Evolutionary conservation across 30 jellyfish, hydroid and myxozoan species (phyloP), one percentile per base, ranked within the genome.

Genomic region (Cassiopea andromeda): DNA sequence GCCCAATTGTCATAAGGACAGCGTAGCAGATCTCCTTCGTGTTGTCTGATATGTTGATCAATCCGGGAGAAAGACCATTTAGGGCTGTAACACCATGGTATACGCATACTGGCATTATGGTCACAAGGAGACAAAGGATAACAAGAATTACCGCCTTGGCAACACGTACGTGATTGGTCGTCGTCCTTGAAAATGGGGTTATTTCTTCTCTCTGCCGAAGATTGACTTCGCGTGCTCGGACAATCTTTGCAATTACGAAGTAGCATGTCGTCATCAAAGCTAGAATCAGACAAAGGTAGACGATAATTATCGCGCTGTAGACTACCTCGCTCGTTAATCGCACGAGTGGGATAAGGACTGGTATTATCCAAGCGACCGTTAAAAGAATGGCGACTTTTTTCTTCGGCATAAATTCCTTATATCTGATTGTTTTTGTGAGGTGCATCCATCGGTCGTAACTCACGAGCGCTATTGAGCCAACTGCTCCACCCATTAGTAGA

Each of bases 401-500:
- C 66, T 80, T 89, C 44, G 98, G 38, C 96, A 90, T 89, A 70
- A 14, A 64, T 47, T 60, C 66, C 43, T 54, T 67, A 85, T 94
- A 94, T 19, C 86, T 84, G 18, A 60, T 75, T 1, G 89, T 88
- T 73, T 75, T 94, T 7, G 96, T 69, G n/a, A 94, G 84, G 44
- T 84, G 92, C 44, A 81, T 64, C 85, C 85, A 94, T 8, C 98
- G 82, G 86, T 94, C 98, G 72, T 75, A 90, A 61, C 96, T 78
- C 3, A 94, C 82, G 16, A 94, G 77, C 1, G 95, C 93, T 15
- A 94, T 73, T 15, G 97, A 75, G 6, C 93, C 75, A 57, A 90
- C 81, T 6, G 98, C 91, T 1, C 97, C 92, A 17, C 98, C 97
- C 88, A 85, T 85, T 46, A 94, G 70, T 17, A 94, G 67, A n/a